Conservation (phyloP, 1,140 invertebrate genomes). For the Bradynema listronoti region DNA sequence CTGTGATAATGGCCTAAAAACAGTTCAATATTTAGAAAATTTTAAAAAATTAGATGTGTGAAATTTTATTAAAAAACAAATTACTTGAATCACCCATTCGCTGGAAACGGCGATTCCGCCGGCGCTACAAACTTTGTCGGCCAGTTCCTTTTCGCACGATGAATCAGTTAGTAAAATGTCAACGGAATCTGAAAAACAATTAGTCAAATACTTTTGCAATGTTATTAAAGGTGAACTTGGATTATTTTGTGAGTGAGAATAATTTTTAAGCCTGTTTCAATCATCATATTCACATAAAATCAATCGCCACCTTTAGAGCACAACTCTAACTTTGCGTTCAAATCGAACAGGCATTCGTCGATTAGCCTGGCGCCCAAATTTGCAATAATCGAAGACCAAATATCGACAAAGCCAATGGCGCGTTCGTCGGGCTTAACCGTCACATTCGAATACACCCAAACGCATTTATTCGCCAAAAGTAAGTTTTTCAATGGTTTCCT, state of each 20-base stretch:
- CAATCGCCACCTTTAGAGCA: slow-evolving; percentile 21
- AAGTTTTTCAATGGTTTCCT: slow-evolving; percentile 34
- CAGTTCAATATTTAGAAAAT: slow-evolving; percentile 4
- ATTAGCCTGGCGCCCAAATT: slow-evolving; percentile 42
- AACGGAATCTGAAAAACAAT: slow-evolving; percentile 25
- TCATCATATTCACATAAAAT: no score
- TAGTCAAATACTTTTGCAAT: slow-evolving; percentile 1
- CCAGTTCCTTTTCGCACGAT: slow-evolving; percentile 24
- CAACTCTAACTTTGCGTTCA: slow-evolving; percentile 11
- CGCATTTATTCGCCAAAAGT: slow-evolving; percentile 32
- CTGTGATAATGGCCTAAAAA: slow-evolving; percentile 43
- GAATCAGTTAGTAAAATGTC: slow-evolving; percentile 43
- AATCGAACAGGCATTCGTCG: not conserved
- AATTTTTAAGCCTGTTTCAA: no score
- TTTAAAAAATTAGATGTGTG: slow-evolving; percentile 12
- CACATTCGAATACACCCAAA: slow-evolving; percentile 24
- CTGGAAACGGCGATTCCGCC: slow-evolving; percentile 39
- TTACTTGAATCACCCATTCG: slow-evolving; percentile 51
- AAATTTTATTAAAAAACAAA: slow-evolving; percentile 9
- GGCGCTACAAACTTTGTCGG: slow-evolving; percentile 13
- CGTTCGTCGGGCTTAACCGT: slow-evolving; percentile 7
- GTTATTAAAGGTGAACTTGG: not conserved
- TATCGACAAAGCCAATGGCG: slow-evolving; percentile 34
- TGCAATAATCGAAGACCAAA: slow-evolving; percentile 43
- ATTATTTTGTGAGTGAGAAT: no score